Conservation (phyloP, 2,888 invertebrate genomes). For the Liodrosophila aerea region DNA sequence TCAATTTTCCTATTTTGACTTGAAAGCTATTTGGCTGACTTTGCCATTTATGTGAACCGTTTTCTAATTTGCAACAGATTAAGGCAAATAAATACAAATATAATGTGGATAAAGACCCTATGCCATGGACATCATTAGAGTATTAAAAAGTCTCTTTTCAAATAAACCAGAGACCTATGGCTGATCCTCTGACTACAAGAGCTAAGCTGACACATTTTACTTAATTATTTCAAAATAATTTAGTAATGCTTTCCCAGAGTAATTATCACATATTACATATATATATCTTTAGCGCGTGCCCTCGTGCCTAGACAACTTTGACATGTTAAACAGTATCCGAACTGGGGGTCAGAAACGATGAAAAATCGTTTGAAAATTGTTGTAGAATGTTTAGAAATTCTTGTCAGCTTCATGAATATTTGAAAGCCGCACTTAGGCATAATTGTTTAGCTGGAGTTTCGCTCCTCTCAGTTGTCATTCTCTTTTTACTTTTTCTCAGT, state of each 20-base stretch:
- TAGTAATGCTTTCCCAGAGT: too few relatives aligned
- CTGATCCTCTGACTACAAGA: too few relatives aligned
- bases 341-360: constrained; percentile 3
- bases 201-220: too few relatives aligned
- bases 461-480: constrained; percentile 2
- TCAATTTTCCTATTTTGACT: constrained; percentile 37
- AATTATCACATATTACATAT: not conserved
- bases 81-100: not conserved
- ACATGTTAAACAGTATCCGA: not conserved
- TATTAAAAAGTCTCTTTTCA: too few relatives aligned
- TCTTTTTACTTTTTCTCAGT: constrained; percentile 8
- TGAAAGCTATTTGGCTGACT: not conserved
- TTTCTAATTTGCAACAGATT: constrained; percentile 3
- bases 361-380: constrained; percentile 8
- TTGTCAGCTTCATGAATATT: constrained; percentile 60
- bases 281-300: not conserved
- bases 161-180: too few relatives aligned
- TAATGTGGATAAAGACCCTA: not conserved
- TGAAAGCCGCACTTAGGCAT: constrained; percentile 60
- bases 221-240: too few relatives aligned
- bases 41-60: constrained; percentile 2
- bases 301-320: not conserved
- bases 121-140: too few relatives aligned
- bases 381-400: constrained; percentile 15
- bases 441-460: constrained; percentile 59